Percentiles rank a stretch among this genome's conserved stretches.
Conservation (phyloP, 2,888 invertebrate genomes). For the Baronia brevicornis region DNA sequence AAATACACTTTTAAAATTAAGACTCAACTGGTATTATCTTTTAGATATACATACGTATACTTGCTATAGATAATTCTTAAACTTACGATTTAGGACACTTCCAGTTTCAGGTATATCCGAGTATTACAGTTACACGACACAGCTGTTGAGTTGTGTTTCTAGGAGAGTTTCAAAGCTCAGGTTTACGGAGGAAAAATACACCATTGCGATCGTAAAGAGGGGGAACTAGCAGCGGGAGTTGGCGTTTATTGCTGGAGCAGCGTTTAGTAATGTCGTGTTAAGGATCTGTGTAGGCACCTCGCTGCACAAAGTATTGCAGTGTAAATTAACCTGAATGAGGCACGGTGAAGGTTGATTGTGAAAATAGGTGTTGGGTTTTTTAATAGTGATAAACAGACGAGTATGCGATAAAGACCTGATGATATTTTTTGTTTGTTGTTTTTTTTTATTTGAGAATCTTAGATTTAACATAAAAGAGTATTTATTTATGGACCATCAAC, state of each 20-base stretch:
- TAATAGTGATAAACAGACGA: no score
- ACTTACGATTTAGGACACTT: no score
- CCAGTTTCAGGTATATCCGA: conserved; percentile 24
- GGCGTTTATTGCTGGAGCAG: conserved; percentile 34
- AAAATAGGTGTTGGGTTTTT: conserved; percentile 9
- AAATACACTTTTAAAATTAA: conserved; percentile 1
- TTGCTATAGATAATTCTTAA: no score
- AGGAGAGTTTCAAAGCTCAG: conserved; percentile 45
- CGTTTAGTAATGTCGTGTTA: conserved; percentile 34
- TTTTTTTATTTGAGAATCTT: no score
- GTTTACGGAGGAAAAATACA: conserved; percentile 43
- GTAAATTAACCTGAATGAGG: conserved; percentile 7
- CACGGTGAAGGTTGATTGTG: conserved; percentile 4
- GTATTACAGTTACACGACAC: conserved; percentile 31
- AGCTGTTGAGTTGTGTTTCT: conserved; percentile 50
- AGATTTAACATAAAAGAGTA: no score
- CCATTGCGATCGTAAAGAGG: conserved; percentile 24
- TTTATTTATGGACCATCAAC: no score
- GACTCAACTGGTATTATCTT: conserved; percentile 5
- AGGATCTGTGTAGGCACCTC: conserved; percentile 25
- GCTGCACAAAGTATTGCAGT: conserved; percentile 17
- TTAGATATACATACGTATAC: no score
- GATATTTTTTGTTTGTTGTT: no score
- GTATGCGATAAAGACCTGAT: no score
- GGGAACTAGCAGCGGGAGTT: conserved; percentile 17